Percentiles rank a stretch among this genome's conserved stretches.
Conservation (phyloP, 2,888 invertebrate genomes). For the Anticlea derivata region DNA sequence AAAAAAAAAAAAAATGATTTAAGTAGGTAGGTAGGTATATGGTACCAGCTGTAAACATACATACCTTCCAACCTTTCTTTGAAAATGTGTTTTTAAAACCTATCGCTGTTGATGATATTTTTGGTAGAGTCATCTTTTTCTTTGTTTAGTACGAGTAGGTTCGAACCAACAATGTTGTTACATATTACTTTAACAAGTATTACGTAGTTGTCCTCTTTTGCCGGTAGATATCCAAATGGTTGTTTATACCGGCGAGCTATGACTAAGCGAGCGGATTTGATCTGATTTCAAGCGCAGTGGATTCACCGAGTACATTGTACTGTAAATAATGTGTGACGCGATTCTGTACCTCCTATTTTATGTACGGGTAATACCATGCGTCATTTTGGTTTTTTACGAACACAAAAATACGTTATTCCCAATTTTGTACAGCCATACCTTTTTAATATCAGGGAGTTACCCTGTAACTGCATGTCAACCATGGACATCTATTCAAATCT, state of each 20-base stretch:
- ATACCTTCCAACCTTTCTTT: slow-evolving; percentile 8
- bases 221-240: slow-evolving; percentile 45
- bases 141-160: too few relatives aligned
- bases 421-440: background rate
- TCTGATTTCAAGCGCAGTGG: slow-evolving; percentile 46
- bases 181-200: slow-evolving; percentile 46
- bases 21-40: too few relatives aligned
- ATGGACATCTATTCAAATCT: background rate
- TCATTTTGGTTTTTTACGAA: slow-evolving; percentile 39
- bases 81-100: background rate
- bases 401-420: slow-evolving; percentile 15
- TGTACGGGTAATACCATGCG: slow-evolving; percentile 66
- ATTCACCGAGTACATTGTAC: slow-evolving; percentile 45
- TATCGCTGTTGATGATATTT: slow-evolving; percentile 17
- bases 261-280: slow-evolving; percentile 61
- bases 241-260: slow-evolving; percentile 49
- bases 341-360: slow-evolving; percentile 34
- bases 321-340: slow-evolving; percentile 53
- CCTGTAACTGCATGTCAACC: background rate
- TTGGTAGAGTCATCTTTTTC: slow-evolving; percentile 19
- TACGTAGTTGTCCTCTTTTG: slow-evolving; percentile 43
- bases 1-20: too few relatives aligned
- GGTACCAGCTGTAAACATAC: too few relatives aligned
- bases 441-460: slow-evolving; percentile 13
- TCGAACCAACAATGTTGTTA: slow-evolving; percentile 24